phyloP scores from a whole-genome alignment of 2,888 invertebrate genomes.

The Oconnorella tubifera region DNA sequence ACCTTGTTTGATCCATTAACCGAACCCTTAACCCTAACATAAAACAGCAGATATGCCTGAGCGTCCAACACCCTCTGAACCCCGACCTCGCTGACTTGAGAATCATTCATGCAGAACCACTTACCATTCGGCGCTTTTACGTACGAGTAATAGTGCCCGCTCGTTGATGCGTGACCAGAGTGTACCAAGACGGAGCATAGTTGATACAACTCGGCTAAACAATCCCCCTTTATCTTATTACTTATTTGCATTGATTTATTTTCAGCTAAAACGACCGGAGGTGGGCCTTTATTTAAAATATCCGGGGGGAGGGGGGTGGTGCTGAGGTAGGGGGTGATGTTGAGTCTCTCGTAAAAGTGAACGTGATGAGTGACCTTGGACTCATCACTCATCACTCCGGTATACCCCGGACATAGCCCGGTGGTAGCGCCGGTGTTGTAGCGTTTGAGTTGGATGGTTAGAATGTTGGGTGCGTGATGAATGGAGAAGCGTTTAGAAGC shows the following conservation, averaged over 20 bases:
- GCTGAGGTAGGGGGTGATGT: constrained; percentile 66
- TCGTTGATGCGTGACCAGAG: constrained; percentile 82
- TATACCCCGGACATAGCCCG: constrained; percentile 63
- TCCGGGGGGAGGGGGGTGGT: background rate
- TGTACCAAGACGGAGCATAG: constrained; percentile 88
- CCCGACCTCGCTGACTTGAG: constrained; percentile 58
- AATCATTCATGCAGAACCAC: constrained; percentile 89
- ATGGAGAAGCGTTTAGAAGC: constrained; percentile 90
- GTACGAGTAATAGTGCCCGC: constrained; percentile 92
- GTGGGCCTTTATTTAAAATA: no score
- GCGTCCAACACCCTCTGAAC: constrained; percentile 68
- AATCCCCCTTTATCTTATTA: no score
- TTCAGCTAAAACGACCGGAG: no score
- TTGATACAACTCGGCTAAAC: constrained; percentile 63
- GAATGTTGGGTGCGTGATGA: constrained; percentile 84
- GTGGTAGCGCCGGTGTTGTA: constrained; percentile 32
- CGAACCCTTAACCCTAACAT: constrained; percentile 53
- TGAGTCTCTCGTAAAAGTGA: constrained; percentile 69
- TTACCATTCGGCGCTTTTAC: constrained; percentile 75
- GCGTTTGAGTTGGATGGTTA: constrained; percentile 90
- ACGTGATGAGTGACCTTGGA: constrained; percentile 81
- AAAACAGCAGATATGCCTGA: constrained; percentile 83
- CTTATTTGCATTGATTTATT: no score
- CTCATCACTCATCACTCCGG: constrained; percentile 59
- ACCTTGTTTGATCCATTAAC: no score